Evolutionary conservation across 2,113 vertebrate genomes (phyloP).

Genomic region (Alosa alosa): DNA sequence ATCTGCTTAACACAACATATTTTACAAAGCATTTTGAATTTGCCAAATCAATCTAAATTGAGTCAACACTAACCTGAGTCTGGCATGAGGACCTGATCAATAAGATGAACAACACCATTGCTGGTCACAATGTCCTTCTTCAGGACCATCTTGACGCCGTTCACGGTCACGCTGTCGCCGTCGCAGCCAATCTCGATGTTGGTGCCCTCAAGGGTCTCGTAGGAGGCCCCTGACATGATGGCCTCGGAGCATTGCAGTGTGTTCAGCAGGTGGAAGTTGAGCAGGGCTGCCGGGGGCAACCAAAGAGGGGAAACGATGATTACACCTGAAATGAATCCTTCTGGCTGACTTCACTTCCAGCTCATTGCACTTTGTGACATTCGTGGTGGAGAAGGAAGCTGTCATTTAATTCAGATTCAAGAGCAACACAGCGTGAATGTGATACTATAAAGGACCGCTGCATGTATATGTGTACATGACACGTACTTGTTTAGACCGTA

Average conservation of each 20-base stretch:
- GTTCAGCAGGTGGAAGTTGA: slow-evolving; percentile 89
- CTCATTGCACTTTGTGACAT: background rate
- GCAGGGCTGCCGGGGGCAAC: slow-evolving; percentile 72
- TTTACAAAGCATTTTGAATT: background rate
- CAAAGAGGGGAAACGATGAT: background rate
- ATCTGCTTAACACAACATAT: background rate
- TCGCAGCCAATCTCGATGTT: slow-evolving; percentile 91
- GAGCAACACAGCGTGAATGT: background rate
- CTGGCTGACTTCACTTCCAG: background rate
- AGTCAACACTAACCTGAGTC: slow-evolving; percentile 82
- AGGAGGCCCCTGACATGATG: slow-evolving; percentile 82
- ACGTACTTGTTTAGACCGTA: background rate
- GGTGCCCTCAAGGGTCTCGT: slow-evolving; percentile 89
- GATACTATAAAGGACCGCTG: background rate
- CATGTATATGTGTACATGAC: background rate
- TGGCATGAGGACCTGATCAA: slow-evolving; percentile 89
- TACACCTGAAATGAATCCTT: background rate
- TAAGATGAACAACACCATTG: slow-evolving; percentile 93
- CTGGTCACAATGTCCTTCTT: slow-evolving; percentile 93
- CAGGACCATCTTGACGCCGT: slow-evolving; percentile 90
- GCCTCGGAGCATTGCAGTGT: slow-evolving; percentile 93
- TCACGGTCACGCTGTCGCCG: slow-evolving; percentile 90
- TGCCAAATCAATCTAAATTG: no score
- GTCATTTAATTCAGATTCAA: background rate
- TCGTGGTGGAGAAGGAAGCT: background rate